phyloP scores from a whole-genome alignment of 1,140 invertebrate genomes.

The Muscidifurax raptorellus region DNA sequence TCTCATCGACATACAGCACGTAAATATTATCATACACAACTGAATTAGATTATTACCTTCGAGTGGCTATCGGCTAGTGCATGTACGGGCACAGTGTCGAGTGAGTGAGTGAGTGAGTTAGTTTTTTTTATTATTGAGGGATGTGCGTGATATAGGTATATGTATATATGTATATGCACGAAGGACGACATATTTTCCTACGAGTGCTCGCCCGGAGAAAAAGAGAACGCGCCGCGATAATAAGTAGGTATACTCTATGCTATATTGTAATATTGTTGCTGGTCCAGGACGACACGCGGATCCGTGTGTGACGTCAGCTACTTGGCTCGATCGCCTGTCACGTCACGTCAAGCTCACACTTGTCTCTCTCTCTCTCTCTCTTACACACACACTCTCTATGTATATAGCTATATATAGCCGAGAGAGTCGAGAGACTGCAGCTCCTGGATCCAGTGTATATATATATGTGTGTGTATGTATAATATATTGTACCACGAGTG shows the following conservation, averaged over 20 bases:
- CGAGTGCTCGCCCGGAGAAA: too few species aligned
- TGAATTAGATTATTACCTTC: slow-evolving; percentile 39
- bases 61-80: not conserved
- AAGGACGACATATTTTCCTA: not conserved
- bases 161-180: not conserved
- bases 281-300: not conserved
- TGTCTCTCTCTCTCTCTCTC: too few species aligned
- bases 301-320: not conserved
- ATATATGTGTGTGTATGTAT: slow-evolving; percentile 30
- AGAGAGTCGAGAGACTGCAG: not conserved
- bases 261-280: not conserved
- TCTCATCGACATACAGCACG: slow-evolving; percentile 65
- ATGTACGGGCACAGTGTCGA: not conserved
- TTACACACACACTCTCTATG: not conserved
- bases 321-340: slow-evolving; percentile 6
- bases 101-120: not conserved
- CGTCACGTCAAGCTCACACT: not conserved
- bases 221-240: too few species aligned
- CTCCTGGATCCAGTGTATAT: not conserved
- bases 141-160: not conserved
- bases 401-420: not conserved
- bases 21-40: slow-evolving; percentile 63
- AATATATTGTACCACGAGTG: too few species aligned
- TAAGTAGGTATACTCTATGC: not conserved
- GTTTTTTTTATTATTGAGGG: too few species aligned